Conservation (phyloP, 2,113 vertebrate species). For the Epinephelus lanceolatus region DNA sequence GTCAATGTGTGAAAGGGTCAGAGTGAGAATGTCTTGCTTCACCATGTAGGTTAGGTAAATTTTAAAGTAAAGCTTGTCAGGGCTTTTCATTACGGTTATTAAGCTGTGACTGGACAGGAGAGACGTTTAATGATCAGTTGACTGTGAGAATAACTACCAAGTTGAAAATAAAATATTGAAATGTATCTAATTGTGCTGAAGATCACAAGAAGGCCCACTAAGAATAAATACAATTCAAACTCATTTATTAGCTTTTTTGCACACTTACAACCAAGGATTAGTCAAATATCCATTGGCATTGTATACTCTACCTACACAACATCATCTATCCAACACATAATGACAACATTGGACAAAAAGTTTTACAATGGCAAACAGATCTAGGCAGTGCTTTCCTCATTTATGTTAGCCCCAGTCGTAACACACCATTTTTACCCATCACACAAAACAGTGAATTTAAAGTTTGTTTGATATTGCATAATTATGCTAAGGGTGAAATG, state of each 20-base stretch:
- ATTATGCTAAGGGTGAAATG: constrained; percentile 78
- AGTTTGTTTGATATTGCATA: constrained; percentile 76
- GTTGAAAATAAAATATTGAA: not conserved
- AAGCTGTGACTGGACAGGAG: not conserved
- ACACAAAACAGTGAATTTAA: constrained; percentile 67
- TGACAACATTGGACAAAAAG: constrained; percentile 71
- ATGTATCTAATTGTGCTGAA: not conserved
- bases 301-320: constrained; percentile 75
- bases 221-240: constrained; percentile 60
- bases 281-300: constrained; percentile 73
- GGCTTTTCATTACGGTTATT: not conserved
- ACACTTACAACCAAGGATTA: constrained; percentile 82
- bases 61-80: not conserved
- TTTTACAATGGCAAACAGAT: constrained; percentile 79
- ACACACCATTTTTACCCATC: constrained; percentile 54
- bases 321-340: constrained; percentile 77
- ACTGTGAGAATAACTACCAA: not conserved
- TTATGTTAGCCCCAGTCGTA: constrained; percentile 33
- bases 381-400: constrained; percentile 73
- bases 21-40: not conserved
- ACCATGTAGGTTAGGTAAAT: not conserved
- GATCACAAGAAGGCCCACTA: constrained; percentile 31
- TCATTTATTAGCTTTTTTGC: constrained; percentile 83
- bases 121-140: not conserved
- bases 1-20: too few relatives aligned